Base-by-base conservation (phyloP, 2,888 invertebrate genomes). In the Trileptium ribeirensis region DNA sequence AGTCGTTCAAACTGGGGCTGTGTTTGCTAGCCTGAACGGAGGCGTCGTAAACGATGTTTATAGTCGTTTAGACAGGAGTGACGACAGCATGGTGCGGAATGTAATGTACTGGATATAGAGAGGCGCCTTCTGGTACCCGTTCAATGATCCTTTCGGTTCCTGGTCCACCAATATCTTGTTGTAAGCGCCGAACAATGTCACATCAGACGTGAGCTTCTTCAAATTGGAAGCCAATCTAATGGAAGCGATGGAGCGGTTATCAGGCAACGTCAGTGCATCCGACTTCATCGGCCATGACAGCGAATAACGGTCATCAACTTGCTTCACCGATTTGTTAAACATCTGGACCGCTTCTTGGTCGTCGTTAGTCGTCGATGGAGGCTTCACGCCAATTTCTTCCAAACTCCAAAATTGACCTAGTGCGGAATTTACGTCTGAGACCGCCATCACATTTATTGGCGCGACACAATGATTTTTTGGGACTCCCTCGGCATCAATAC, bases 31-130 rank as follows among this genome's bases (percentile, higher is more conserved):
- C 40, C 67, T 1, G 39, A 39, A 37, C 79, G n/a, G 79, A 78
- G 3, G 29, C 79, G 36, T 78, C 85, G 77, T 81, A 86, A 8
- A 86, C 86, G 39, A 84, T 80, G 75, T 86, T 86, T 0, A 84
- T 51, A 24, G 51, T 75, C 24, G 70, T 29, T 24, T 84, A 84
- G 19, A 64, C 24, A n/a, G 83, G 81, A 0, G 79, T 78, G 31
- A 84, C 39, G 0, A 84, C 84, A 0, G 82, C 34, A n/a, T 84
- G 84, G 77, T 84, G 83, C 0, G 84, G 84, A 3, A 83, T 33
- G 64, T 83, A 84, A 40, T 84, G 84, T 74, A 74, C 77, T 51
- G 8, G 51, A 24, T 51, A 24, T 15, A 15, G 8, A 8, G 51
- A 24, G 8, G 8, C 51, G 51, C 24, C 51, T 19, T 77, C 33